These are phyloP conservation scores for Scomber japonicus DNA, from an alignment of 2,113 vertebrate genomes.

Conservation along the genomic window DNA sequence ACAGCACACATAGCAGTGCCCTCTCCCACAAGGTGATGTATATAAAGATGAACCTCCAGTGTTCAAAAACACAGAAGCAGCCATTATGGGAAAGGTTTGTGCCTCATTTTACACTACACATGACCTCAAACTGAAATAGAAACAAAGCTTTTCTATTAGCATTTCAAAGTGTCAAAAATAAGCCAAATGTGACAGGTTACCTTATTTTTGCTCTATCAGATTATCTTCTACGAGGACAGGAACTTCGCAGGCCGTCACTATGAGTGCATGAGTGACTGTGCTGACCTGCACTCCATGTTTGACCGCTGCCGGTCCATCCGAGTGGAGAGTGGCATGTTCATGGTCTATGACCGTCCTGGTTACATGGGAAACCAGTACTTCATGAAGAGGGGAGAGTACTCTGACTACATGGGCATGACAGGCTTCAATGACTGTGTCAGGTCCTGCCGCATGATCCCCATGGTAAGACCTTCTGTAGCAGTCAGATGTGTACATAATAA, in stretches of 20 bases:
- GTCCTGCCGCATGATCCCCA: slow-evolving; percentile 78
- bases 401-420: slow-evolving; percentile 74
- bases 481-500: too few relatives aligned
- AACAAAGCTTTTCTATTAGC: not conserved
- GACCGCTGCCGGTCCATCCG: slow-evolving; percentile 74
- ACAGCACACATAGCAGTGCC: slow-evolving; percentile 57
- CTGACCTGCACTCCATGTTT: slow-evolving; percentile 75
- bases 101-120: not conserved
- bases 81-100: slow-evolving; percentile 79
- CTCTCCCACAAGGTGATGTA: slow-evolving; percentile 35
- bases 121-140: too few relatives aligned
- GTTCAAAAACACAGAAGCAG: slow-evolving; percentile 11
- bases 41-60: slow-evolving; percentile 55
- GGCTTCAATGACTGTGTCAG: slow-evolving; percentile 75
- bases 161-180: too few relatives aligned
- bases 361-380: slow-evolving; percentile 81
- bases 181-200: not conserved
- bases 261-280: slow-evolving; percentile 74
- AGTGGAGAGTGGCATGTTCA: slow-evolving; percentile 79
- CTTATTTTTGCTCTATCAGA: slow-evolving; percentile 56
- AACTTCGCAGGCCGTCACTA: slow-evolving; percentile 72
- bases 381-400: slow-evolving; percentile 78
- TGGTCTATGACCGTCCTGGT: slow-evolving; percentile 76
- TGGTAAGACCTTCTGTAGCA: slow-evolving; percentile 51
- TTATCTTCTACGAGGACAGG: slow-evolving; percentile 74